Percentiles rank a stretch among this genome's conserved stretches.
phyloP scores from a whole-genome alignment of 35 echinoderm and acorn worm species.

The Heliocidaris tuberculata region DNA sequence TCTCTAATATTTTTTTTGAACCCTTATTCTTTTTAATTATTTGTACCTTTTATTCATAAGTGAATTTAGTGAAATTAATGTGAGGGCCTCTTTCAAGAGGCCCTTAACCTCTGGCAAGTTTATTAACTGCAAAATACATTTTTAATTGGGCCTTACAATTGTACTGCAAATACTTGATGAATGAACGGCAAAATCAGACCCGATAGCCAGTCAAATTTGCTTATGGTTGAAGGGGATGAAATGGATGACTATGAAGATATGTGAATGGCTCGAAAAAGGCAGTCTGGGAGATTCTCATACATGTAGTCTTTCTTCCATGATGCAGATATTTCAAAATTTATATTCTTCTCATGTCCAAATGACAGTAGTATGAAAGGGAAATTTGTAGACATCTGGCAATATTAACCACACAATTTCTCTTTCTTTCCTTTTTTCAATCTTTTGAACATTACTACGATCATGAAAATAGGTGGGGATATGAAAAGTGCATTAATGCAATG shows the following conservation, averaged over 20 bases:
- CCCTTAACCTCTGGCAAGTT: background rate
- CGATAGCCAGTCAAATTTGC: constrained; percentile 1
- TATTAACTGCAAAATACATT: background rate
- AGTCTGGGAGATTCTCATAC: background rate
- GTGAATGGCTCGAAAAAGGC: background rate
- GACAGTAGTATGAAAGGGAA: too few species aligned
- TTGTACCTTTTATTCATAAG: too few species aligned
- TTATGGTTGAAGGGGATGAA: background rate
- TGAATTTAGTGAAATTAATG: background rate
- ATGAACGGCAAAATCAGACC: background rate
- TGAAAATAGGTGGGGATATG: too few species aligned
- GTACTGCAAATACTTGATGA: constrained; percentile 1
- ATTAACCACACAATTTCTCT: too few species aligned
- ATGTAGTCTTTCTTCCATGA: background rate
- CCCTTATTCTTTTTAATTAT: background rate
- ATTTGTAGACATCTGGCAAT: too few species aligned
- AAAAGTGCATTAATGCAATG: too few species aligned
- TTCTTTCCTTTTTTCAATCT: too few species aligned
- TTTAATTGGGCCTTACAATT: background rate
- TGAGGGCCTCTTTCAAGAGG: background rate
- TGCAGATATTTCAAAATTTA: background rate
- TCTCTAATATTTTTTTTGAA: background rate
- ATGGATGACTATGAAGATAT: background rate
- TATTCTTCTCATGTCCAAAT: background rate
- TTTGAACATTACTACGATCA: too few species aligned